phyloP scores from a whole-genome alignment of 2,888 invertebrate genomes.

The Smittia sp. region DNA sequence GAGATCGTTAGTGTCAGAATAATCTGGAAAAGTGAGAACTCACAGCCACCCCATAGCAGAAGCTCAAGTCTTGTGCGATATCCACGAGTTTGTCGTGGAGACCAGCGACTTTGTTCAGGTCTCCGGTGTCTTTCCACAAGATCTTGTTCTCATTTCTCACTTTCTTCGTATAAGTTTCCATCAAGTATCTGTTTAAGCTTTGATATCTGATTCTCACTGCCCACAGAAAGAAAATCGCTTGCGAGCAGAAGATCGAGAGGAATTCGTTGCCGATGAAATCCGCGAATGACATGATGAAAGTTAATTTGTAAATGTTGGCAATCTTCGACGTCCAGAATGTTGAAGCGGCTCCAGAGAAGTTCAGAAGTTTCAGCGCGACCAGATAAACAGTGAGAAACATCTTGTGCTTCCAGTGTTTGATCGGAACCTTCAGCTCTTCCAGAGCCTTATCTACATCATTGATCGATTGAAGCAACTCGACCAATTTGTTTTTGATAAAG shows the following conservation, averaged over 20 bases:
- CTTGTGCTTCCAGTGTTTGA: background rate
- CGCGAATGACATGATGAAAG: background rate
- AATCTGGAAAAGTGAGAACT: background rate
- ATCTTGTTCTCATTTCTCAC: background rate
- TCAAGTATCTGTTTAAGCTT: conserved; percentile 6
- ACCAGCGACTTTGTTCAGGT: background rate
- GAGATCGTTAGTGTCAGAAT: background rate
- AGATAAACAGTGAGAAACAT: background rate
- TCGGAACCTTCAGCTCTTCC: background rate
- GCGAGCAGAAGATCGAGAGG: background rate
- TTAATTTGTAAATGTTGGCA: background rate
- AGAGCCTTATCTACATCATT: background rate
- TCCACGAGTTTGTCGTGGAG: conserved; percentile 19
- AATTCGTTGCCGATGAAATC: background rate
- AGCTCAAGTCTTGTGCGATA: background rate
- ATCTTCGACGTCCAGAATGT: background rate
- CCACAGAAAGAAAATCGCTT: conserved; percentile 12
- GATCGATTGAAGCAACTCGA: background rate
- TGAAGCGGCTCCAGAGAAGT: background rate
- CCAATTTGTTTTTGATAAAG: background rate
- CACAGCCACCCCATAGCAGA: conserved; percentile 18
- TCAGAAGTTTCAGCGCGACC: background rate
- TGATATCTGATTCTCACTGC: background rate
- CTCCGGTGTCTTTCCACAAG: background rate
- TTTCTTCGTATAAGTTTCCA: background rate